A percentile compares a stretch with the other conserved stretches of the same genome.
phyloP scores from a whole-genome alignment of 2,113 vertebrate genomes.

The Oryzias javanicus region DNA sequence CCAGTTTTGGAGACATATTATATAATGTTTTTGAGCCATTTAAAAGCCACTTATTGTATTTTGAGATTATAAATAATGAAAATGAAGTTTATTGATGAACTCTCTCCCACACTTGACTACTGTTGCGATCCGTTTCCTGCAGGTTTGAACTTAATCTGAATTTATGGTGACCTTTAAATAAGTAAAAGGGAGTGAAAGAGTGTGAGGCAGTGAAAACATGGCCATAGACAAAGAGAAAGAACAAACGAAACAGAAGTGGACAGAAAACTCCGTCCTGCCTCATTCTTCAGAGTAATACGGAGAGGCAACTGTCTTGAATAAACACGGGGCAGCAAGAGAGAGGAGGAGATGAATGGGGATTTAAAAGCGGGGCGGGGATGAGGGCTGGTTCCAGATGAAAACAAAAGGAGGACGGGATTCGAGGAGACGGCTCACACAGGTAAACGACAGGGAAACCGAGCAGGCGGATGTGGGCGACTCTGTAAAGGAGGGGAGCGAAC shows the following conservation, averaged over 20 bases:
- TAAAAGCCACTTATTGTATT: too few species aligned
- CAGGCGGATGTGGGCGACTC: constrained; percentile 2
- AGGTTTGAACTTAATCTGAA: constrained; percentile 58
- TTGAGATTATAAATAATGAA: too few species aligned
- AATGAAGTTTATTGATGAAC: too few species aligned
- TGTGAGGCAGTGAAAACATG: constrained; percentile 1
- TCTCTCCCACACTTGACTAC: not conserved
- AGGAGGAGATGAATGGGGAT: constrained; percentile 1
- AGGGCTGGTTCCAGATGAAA: constrained; percentile 48
- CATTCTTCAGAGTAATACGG: constrained; percentile 33
- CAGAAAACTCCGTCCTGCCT: constrained; percentile 10
- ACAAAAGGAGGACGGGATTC: constrained; percentile 34
- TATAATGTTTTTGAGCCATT: too few species aligned
- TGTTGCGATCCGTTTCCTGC: constrained; percentile 1
- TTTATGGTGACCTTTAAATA: constrained; percentile 53
- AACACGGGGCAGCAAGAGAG: constrained; percentile 1
- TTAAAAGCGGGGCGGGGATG: constrained; percentile 25
- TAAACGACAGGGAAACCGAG: constrained; percentile 28
- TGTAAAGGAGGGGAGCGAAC: not conserved
- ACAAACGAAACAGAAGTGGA: constrained; percentile 12
- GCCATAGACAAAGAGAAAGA: constrained; percentile 11
- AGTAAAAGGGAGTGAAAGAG: constrained; percentile 1
- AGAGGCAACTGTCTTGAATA: constrained; percentile 42
- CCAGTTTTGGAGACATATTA: too few species aligned
- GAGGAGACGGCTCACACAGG: constrained; percentile 39